A percentile compares a stretch with the other conserved stretches of the same genome.
Evolutionary conservation across 2,888 invertebrate species (phyloP).

Genomic region (Meta bourneti): DNA sequence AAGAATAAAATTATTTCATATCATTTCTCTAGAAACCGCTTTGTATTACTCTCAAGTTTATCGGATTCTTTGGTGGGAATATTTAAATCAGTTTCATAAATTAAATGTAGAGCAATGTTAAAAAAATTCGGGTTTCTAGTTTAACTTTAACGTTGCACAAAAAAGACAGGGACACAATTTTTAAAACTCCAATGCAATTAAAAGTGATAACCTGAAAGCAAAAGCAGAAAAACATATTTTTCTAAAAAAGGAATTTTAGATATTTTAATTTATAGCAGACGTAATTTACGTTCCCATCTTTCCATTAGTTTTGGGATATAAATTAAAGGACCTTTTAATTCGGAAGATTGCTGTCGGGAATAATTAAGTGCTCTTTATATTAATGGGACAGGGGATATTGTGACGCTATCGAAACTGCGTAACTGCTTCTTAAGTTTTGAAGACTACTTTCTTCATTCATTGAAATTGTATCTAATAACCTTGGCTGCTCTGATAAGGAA

Average conservation of each 20-base stretch:
- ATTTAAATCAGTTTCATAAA: not conserved
- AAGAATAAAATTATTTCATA: too few relatives aligned
- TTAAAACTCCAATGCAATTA: not conserved
- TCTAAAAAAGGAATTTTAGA: not conserved
- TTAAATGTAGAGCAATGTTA: not conserved
- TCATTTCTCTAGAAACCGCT: not conserved
- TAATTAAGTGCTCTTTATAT: not conserved
- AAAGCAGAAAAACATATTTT: not conserved
- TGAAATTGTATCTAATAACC: conserved; percentile 5
- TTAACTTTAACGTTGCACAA: too few relatives aligned
- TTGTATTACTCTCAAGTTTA: not conserved
- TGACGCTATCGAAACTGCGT: not conserved
- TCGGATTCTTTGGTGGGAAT: not conserved
- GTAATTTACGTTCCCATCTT: not conserved
- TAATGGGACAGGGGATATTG: not conserved
- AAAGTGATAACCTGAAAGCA: not conserved
- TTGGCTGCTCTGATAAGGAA: conserved; percentile 15
- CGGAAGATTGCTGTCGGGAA: not conserved
- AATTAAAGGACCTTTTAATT: not conserved
- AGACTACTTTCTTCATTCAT: not conserved
- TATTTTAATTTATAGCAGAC: conserved; percentile 6
- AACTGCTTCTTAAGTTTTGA: not conserved
- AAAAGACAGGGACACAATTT: too few relatives aligned
- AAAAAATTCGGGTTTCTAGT: too few relatives aligned
- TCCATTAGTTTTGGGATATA: conserved; percentile 24